phyloP scores from a whole-genome alignment of 1,140 invertebrate genomes.

The Bombyx mandarina region DNA sequence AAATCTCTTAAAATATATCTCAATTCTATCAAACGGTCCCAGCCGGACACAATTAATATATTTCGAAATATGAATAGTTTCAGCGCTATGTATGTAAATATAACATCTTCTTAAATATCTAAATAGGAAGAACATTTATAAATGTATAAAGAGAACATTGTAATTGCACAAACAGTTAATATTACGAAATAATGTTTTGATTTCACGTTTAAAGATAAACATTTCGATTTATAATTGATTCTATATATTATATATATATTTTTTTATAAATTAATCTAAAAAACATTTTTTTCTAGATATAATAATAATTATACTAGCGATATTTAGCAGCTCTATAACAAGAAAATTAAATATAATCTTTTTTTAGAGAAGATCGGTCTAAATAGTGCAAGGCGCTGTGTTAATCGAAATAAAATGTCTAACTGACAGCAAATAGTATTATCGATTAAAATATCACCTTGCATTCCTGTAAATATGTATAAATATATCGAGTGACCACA shows the following conservation, averaged over 20 bases:
- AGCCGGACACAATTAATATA: conserved; percentile 22
- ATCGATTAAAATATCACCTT: too few species aligned
- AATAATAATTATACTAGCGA: conserved; percentile 19
- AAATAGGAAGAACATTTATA: conserved; percentile 64
- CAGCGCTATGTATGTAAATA: conserved; percentile 65
- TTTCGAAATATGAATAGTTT: conserved; percentile 38
- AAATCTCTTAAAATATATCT: conserved; percentile 71
- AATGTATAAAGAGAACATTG: conserved; percentile 54
- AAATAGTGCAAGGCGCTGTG: too few species aligned
- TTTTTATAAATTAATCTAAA: conserved; percentile 3
- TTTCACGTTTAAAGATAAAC: conserved; percentile 3
- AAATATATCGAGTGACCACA: too few species aligned
- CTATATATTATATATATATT: conserved; percentile 5
- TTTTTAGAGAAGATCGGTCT: too few species aligned
- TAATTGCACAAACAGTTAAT: conserved; percentile 62
- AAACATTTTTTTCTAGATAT: conserved; percentile 5
- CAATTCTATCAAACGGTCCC: conserved; percentile 50
- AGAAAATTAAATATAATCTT: too few species aligned
- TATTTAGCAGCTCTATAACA: conserved; percentile 9
- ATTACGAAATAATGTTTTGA: conserved; percentile 19
- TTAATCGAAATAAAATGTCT: too few species aligned
- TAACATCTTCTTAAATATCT: conserved; percentile 49
- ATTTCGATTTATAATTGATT: conserved; percentile 6
- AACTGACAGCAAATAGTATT: too few species aligned
- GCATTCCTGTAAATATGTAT: too few species aligned